Evolutionary conservation across 2,113 vertebrate genomes (phyloP), one percentile per base, ranked within the genome.

Genomic region (Oreochromis tanganicae): DNA sequence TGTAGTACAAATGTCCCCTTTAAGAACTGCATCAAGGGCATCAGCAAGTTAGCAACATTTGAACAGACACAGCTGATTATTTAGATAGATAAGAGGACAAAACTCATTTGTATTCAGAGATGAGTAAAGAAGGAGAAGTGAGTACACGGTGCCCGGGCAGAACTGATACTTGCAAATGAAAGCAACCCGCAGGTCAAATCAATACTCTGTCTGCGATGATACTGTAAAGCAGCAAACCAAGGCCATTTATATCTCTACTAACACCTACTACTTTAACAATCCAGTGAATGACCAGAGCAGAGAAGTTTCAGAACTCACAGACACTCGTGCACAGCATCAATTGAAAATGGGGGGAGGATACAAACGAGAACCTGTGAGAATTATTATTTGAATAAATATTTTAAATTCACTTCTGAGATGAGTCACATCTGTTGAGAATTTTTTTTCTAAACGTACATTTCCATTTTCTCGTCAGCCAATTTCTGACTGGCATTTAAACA

Each of bases 71-170:
- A 6, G 56, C 68, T 83, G 92, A 94, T 94, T 91, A 90, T 94
- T 92, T 87, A 21, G 71, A 86, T 16, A 88, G 92, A 93, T 94
- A 94, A 93, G 92, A 92, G 83, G 46, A 75, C 43, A 43, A 63
- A 21, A 46, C 86, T 93, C 75, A 94, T 95, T 93, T 92, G 93
- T 95, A 95, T 95, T 94, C 94, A 88, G 80, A 55, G 85, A 52
- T 52, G 88, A 63, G 79, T 59, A 50, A 59, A 84, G 87, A 68
- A 71, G 59, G 63, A 88, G 82, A 80, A 85, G 86, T 85, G 81
- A 92, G 89, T 92, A 81, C 90, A 87, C 88, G 50, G 68, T 59
- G 68, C 80, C 81, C 11, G 21, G 85, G 75, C 59, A 73, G 73
- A 71, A 87, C 83, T 27, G 75, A 83, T 87, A 87, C 68, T 93